Evolutionary conservation across 1,140 invertebrate genomes (phyloP).

Genomic region (Lerema accius): DNA sequence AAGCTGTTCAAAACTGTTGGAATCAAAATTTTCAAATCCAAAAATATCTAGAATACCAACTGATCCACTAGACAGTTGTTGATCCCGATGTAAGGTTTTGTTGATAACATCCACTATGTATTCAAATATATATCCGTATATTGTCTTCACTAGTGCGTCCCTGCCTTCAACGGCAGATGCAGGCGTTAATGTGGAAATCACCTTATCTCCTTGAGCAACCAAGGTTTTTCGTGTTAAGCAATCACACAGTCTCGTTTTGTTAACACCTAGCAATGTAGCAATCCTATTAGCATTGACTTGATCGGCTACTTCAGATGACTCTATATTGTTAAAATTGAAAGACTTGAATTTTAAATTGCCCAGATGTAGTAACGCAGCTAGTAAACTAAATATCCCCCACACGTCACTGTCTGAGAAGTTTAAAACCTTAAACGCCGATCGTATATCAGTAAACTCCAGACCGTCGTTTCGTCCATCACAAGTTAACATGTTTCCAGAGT

Average conservation of each 20-base stretch:
- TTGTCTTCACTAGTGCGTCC: conserved; percentile 96
- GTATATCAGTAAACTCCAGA: conserved; percentile 93
- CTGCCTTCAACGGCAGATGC: conserved; percentile 91
- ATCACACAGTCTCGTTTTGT: conserved; percentile 87
- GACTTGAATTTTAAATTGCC: conserved; percentile 95
- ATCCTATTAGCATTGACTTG: conserved; percentile 85
- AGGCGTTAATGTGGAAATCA: conserved; percentile 88
- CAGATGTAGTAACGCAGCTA: conserved; percentile 93
- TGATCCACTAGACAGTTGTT: conserved; percentile 84
- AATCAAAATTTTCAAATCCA: conserved; percentile 97
- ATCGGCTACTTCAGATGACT: conserved; percentile 91
- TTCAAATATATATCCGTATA: conserved; percentile 96
- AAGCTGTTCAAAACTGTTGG: conserved; percentile 97
- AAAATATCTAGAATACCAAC: conserved; percentile 98
- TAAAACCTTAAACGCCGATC: conserved; percentile 95
- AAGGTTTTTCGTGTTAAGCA: conserved; percentile 94
- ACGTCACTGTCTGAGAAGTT: conserved; percentile 94
- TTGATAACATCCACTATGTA: conserved; percentile 97
- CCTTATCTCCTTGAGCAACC: conserved; percentile 93
- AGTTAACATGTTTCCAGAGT: conserved; percentile 87
- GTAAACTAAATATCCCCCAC: conserved; percentile 91
- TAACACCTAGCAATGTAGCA: conserved; percentile 88
- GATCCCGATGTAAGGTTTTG: conserved; percentile 90
- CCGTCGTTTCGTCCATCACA: conserved; percentile 93
- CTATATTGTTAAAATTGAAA: conserved; percentile 89